These are phyloP conservation scores for Seira ritae DNA, from an alignment of 2,888 invertebrate species.

Conservation along the genomic window DNA sequence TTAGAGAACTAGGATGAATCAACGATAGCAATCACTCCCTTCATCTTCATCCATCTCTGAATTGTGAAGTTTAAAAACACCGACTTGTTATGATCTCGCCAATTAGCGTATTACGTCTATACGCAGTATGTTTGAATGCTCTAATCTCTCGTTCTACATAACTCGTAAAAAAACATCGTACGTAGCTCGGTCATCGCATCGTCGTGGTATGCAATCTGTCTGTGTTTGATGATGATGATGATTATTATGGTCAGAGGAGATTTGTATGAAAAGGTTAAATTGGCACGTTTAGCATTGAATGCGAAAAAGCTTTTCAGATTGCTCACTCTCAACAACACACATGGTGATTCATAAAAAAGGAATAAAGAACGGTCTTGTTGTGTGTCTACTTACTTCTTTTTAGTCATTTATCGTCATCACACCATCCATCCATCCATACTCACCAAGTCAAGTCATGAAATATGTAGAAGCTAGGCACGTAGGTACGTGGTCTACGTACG, in stretches of 20 bases:
- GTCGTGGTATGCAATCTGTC: constrained; percentile 1
- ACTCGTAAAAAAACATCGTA: not conserved
- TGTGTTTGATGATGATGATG: not conserved
- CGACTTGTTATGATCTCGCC: constrained; percentile 12
- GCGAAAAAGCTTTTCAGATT: not conserved
- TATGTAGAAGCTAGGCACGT: too few relatives aligned
- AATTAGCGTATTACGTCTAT: too few relatives aligned
- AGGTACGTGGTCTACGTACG: too few relatives aligned
- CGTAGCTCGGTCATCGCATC: constrained; percentile 5
- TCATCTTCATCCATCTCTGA: too few relatives aligned
- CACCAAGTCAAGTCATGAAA: too few relatives aligned
- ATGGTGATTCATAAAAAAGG: not conserved
- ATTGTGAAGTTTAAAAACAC: not conserved
- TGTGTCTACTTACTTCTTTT: too few relatives aligned
- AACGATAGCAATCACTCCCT: constrained; percentile 1
- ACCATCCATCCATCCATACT: too few relatives aligned
- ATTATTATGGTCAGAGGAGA: not conserved
- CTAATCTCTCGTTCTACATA: not conserved
- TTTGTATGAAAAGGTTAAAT: not conserved
- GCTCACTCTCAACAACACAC: too few relatives aligned
- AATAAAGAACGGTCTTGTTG: not conserved
- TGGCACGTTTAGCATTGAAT: not conserved
- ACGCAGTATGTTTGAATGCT: not conserved
- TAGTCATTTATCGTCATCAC: too few relatives aligned
- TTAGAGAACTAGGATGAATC: not conserved